Conservation (phyloP, 2,797 vertebrate species). For the Acomys russatus region DNA sequence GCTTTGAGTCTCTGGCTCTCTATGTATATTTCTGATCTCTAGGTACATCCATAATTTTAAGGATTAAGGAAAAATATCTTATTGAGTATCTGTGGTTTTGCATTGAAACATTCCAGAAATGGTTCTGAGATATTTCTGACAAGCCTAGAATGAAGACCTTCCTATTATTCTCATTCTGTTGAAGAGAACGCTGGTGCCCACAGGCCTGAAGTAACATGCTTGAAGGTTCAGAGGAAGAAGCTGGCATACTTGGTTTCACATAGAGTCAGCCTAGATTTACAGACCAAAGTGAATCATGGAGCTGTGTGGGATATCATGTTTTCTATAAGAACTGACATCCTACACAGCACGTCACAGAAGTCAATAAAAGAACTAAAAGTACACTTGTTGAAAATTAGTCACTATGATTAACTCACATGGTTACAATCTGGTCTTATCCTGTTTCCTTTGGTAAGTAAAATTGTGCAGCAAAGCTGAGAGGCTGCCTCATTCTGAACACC, state of each 20-base stretch:
- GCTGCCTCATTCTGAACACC: conserved; percentile 33
- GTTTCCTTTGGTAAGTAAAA: conserved; percentile 61
- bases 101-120: neutral
- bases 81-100: conserved; percentile 6
- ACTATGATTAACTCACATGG: conserved; percentile 48
- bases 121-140: conserved; percentile 34
- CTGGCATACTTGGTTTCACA: neutral
- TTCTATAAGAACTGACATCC: conserved; percentile 47
- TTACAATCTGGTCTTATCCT: neutral
- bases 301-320: neutral
- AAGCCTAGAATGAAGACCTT: neutral
- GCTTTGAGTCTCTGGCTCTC: conserved; percentile 15
- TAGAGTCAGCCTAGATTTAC: neutral
- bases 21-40: conserved; percentile 23
- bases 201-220: conserved; percentile 17
- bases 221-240: neutral
- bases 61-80: conserved; percentile 41
- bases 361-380: conserved; percentile 55
- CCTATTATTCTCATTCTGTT: conserved; percentile 17
- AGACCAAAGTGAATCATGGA: conserved; percentile 22
- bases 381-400: conserved; percentile 63
- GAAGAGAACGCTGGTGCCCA: neutral
- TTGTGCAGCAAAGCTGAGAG: conserved; percentile 37
- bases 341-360: conserved; percentile 22
- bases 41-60: conserved; percentile 47